These are phyloP conservation scores for Mellivora capensis DNA, from an alignment of 2,113 vertebrate species.

Conservation along the genomic window DNA sequence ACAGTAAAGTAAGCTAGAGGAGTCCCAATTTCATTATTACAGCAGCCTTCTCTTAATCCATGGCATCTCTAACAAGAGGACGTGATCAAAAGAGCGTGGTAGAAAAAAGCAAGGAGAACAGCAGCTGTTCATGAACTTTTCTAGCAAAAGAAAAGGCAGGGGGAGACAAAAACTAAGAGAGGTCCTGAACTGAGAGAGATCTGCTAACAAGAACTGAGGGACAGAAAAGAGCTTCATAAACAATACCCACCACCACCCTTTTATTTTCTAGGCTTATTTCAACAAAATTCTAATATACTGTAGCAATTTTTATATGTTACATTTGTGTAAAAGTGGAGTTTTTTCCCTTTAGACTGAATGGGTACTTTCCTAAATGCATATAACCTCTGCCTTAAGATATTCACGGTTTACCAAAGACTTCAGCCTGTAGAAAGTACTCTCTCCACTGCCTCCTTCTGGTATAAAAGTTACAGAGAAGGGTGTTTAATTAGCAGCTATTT, in stretches of 20 bases:
- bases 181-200: background rate
- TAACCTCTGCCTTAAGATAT: background rate
- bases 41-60: background rate
- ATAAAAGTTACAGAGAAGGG: background rate
- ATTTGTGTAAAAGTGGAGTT: background rate
- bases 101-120: background rate
- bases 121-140: slow-evolving; percentile 8
- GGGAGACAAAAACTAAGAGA: background rate
- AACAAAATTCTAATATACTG: background rate
- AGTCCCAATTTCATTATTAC: background rate
- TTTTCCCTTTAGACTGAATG: background rate
- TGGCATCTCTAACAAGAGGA: background rate
- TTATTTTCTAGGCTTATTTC: background rate
- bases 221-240: background rate
- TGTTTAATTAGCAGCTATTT: slow-evolving; percentile 19
- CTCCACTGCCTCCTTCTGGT: background rate
- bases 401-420: background rate
- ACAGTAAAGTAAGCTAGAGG: background rate
- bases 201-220: background rate
- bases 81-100: background rate
- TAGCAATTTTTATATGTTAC: background rate
- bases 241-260: background rate
- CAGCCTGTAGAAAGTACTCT: background rate
- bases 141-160: background rate
- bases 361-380: background rate